Evolutionary conservation across 2,113 vertebrate genomes (phyloP).

Genomic region (Crotalus horridus): DNA sequence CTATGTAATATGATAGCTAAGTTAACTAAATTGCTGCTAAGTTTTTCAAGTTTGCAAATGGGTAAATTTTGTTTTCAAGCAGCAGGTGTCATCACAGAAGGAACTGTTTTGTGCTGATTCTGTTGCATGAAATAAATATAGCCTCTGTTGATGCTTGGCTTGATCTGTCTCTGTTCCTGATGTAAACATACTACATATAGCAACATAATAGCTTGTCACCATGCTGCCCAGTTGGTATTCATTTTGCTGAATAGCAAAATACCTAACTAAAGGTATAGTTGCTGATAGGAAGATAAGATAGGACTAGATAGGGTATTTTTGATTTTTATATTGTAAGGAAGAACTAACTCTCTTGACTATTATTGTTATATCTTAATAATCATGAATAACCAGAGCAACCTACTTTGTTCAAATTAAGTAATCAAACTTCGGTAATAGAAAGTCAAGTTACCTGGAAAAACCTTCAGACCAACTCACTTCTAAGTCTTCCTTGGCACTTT

Average conservation of each 20-base stretch:
- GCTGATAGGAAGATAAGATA: not conserved
- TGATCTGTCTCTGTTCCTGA: not conserved
- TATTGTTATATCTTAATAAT: not conserved
- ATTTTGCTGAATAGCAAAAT: not conserved
- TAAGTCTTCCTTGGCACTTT: not conserved
- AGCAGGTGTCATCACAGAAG: not conserved
- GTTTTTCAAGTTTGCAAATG: not conserved
- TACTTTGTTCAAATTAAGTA: not conserved
- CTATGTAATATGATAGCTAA: not conserved
- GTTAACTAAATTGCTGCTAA: not conserved
- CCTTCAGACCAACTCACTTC: not conserved
- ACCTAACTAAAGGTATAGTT: not conserved
- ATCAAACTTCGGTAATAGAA: not conserved
- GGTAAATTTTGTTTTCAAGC: not conserved
- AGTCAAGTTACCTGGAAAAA: not conserved
- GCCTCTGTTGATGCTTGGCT: not conserved
- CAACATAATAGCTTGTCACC: not conserved
- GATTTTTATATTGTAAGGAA: not conserved
- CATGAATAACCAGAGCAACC: not conserved
- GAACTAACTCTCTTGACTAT: not conserved
- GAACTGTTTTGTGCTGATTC: not conserved
- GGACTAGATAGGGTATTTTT: not conserved
- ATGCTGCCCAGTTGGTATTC: not conserved
- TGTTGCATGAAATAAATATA: not conserved
- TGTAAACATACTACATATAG: not conserved